Base-by-base conservation (phyloP, 2,888 invertebrate species). In the Cinara cedri region DNA sequence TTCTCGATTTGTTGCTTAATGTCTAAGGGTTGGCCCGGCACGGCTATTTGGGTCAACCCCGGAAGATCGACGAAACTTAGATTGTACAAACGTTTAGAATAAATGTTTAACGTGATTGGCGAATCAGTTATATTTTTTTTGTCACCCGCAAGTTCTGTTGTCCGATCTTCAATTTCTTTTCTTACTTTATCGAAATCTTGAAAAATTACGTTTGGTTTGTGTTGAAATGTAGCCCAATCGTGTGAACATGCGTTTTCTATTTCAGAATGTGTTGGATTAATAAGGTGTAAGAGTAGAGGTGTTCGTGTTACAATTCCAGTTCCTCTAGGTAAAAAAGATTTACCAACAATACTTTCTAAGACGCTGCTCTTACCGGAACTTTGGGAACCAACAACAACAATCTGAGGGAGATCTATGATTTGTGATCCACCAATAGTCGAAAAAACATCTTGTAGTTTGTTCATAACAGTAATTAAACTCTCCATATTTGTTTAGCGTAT, bases 341-440 rank as follows among this genome's bases (percentile, higher is more conserved):
- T 91, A 0, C 99, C 99, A 10, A 99, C 99, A 57, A 99, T 88
- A 86, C 96, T 96, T 87, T 99, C 99, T 83, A 99, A 92, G 19
- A 99, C 99, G 44, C 98, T 99, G 88, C 98, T 98, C 88, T 99
- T 99, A 63, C 99, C 99, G 66, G 98, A 97, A 87, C 98, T 99
- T 97, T 99, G 98, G 83, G 96, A 95, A 85, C 99, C 99, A 84
- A 99, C 91, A 83, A 99, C 99, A 85, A 98, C 93, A 85, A 99
- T 99, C 89, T 99, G 98, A 82, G 99, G 99, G 85, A 99, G 89
- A 87, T 98, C 97, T 85, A 99, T 93, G 83, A 95, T 93, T 83
- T 96, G 92, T 1, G 13, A 51, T 42, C 21, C 11, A 82, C 99
- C 99, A 81, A 99, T 96, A 63, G 98, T 97, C 85, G 97, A 98